Evolutionary conservation across 1,140 invertebrate species (phyloP), one percentile per base, ranked within the genome.

Genomic region (Drosophila neocordata): DNA sequence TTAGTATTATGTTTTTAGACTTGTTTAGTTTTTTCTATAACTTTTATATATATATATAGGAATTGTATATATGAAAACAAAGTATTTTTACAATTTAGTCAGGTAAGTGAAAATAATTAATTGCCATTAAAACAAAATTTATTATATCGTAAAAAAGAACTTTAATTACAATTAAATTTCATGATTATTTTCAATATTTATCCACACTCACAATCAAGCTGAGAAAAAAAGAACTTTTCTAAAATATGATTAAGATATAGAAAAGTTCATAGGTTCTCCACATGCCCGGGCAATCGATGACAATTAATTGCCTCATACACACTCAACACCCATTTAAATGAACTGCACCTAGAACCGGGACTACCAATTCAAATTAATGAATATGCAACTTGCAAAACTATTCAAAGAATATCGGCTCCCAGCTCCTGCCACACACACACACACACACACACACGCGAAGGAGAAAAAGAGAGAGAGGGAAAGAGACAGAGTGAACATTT

Each of bases 281-380:
- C 41, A 48, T 48, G 41, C 41, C 41, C 48, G 12, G 63, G 38
- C 55, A 57, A 56, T 37, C 64, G 56, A 73, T 73, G 27, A 22
- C 72, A 74, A 74, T 74, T 71, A 74, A 48, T 64, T 31, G 37
- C 38, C 38, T 57, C 65, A 74, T 59, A 55, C 52, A 74, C 71
- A 65, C 60, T 71, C 22, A 56, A 44, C 65, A 71, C 58, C 70
- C 58, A 76, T 55, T 69, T 65, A 52, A 60, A 70, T 73, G 60
- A 52, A 62, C 37, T 41, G 58, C 37, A 60, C 58, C 38, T 62
- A 62, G 60, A 52, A 20, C 5, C 44, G 9, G n/a, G 22, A n/a
- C 58, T 52, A 18, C 35, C 41, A 48, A 48, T 48, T 48, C 41
- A 48, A 48, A 20, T 18, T 48, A 48, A 48, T 48, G 41, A 48